Conservation (phyloP, 2,797 vertebrate species). For the Steatocranus sp. region DNA sequence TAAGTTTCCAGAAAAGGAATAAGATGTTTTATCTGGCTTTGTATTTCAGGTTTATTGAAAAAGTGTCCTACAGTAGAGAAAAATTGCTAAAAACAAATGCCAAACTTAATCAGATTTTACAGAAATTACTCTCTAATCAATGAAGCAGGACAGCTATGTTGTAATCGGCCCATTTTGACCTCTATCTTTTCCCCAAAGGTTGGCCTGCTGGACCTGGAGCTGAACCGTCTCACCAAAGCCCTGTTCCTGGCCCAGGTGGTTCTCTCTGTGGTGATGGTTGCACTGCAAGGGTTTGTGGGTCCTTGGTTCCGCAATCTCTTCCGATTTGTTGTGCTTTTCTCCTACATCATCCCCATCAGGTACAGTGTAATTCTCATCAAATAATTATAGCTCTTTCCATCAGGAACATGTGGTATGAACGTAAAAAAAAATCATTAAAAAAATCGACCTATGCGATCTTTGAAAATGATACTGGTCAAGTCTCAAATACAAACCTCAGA, state of each 20-base stretch:
- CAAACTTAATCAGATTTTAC: neutral
- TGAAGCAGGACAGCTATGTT: neutral
- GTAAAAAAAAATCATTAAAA: accelerated
- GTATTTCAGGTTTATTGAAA: neutral
- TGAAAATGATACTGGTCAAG: neutral
- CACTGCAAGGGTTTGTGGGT: constrained; percentile 91
- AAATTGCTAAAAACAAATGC: accelerated
- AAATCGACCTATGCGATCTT: neutral
- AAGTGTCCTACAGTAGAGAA: neutral
- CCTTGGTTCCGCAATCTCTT: constrained; percentile 94
- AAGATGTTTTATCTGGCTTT: neutral
- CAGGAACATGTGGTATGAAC: neutral
- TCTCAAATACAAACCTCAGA: neutral
- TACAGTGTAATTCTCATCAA: constrained; percentile 36
- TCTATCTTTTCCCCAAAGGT: constrained; percentile 71
- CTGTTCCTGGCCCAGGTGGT: constrained; percentile 91
- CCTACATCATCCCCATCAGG: constrained; percentile 99
- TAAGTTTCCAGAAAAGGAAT: neutral
- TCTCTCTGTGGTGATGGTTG: constrained; percentile 89
- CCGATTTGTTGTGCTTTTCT: constrained; percentile 94
- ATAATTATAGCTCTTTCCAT: neutral
- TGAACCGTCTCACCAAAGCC: constrained; percentile 95
- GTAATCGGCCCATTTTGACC: neutral
- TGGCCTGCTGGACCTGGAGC: constrained; percentile 90
- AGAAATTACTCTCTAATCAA: neutral